These are phyloP conservation scores for Sturnira hondurensis DNA, from an alignment of 2,113 vertebrate genomes.

Conservation along the genomic window DNA sequence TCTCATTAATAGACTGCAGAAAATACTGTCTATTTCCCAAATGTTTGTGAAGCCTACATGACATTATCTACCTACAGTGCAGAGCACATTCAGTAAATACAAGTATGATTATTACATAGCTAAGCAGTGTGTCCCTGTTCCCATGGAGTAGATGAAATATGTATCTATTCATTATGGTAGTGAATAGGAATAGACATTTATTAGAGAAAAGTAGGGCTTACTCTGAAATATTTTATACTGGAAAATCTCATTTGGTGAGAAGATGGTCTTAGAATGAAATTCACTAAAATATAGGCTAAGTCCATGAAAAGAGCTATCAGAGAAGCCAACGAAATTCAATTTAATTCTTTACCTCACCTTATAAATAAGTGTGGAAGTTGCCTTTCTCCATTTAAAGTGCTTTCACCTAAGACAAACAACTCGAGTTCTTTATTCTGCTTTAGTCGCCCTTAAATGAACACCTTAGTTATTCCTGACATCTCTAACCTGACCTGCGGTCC, in stretches of 20 bases:
- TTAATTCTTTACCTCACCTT: slow-evolving; percentile 63
- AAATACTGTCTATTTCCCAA: not conserved
- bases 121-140: not conserved
- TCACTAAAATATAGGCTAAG: slow-evolving; percentile 47
- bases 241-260: slow-evolving; percentile 58
- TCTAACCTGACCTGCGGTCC: slow-evolving; percentile 49
- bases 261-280: slow-evolving; percentile 52
- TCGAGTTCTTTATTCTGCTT: slow-evolving; percentile 53
- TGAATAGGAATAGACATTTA: slow-evolving; percentile 6
- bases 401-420: slow-evolving; percentile 65
- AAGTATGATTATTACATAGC: not conserved
- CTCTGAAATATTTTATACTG: slow-evolving; percentile 53
- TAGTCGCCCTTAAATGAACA: slow-evolving; percentile 57
- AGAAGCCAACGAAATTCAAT: slow-evolving; percentile 42
- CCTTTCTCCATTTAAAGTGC: slow-evolving; percentile 68
- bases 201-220: not conserved
- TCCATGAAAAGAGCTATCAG: slow-evolving; percentile 38
- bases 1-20: not conserved
- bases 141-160: not conserved
- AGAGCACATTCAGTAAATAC: not conserved
- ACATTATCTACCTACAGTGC: not conserved
- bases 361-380: slow-evolving; percentile 58
- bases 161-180: not conserved
- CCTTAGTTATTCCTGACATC: slow-evolving; percentile 66
- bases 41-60: not conserved